Evolutionary conservation across 2,113 vertebrate genomes (phyloP), one percentile per base, ranked within the genome.

Genomic region (Diphyllodes magnificus): DNA sequence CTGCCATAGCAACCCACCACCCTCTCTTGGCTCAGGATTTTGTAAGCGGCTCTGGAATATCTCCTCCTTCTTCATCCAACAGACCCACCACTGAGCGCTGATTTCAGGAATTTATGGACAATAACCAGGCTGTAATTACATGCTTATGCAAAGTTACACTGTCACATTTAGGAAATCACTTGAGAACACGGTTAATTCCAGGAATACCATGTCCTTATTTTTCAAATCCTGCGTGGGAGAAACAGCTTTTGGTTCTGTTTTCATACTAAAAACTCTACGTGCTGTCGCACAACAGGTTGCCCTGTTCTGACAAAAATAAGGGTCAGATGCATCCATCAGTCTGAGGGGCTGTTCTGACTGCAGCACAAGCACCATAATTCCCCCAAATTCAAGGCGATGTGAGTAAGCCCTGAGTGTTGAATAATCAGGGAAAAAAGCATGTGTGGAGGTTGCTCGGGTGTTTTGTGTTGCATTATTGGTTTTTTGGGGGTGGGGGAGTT

Each of bases 1-100:
- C 66, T 51, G 35, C 40, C 42, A 13, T 0, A 37, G 23, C 1
- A 1, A 47, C 31, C 5, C 2, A 44, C 22, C 18, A 6, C 20
- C 30, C 23, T 31, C 39, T 20, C 33, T 17, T 42, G 56, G 40
- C 45, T 9, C 39, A 28, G 11, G 37, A 63, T 45, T 45, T 27
- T 22, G 22, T 9, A 31, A 70, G 37, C 22, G 20, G 9, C 28
- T 77, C 53, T 69, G 50, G 65, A 37, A 13, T 24, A 25, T 9
- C 30, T 64, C 68, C 47, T 35, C 22, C 56, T 33, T 39, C 49
- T 31, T 40, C 23, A 49, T 25, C 59, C 14, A 30, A 66, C 42
- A 81, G 25, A 33, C 1, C 7, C 24, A 11, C 4, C 30, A 17
- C 11, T 24, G 30, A 87, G 23, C 33, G 53, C 50, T 13, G 11